Evolutionary conservation across 2,888 invertebrate species (phyloP), one percentile per base, ranked within the genome.

Genomic region (Platynereis dumerilii): DNA sequence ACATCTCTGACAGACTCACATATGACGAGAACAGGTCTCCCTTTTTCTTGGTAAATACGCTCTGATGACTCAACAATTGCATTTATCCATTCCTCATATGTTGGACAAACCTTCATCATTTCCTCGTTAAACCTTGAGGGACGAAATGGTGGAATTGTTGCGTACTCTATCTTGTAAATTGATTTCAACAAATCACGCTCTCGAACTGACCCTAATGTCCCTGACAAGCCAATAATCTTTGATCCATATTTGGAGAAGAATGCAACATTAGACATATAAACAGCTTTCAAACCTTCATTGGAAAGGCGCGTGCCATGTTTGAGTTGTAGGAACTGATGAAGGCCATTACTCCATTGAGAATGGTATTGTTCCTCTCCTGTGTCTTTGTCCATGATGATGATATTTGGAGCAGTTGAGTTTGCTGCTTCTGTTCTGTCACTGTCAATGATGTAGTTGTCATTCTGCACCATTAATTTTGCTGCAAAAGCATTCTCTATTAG

Each of bases 141-240:
- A 45, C 59, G 52, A 26, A 54, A 45, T 17, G 65, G 58, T 34
- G 73, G 73, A 10, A 73, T 63, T 15, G 56, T 44, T 12, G 63
- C n/a, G 44, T 63, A 56, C n/a, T 67, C 54, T 0, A 72, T 67
- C 3, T 57, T 34, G 45, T 66, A 70, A 5, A 58, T 52, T 28
- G 22, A 66, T 2, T 58, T 26, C 1, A 74, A 60, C 12, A 83
- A 71, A 20, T 78, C 70, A 58, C 78, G 72, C 66, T 83, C 83
- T 1, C 67, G 71, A 2, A 72, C 58, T 0, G 62, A 56, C 0
- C 73, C 73, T 10, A 73, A 59, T 17, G 73, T 73, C 0, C 73
- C 73, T 2, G 73, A 66, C 12, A 73, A 27, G 0, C 86, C 86
- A 65, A 76, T 79, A 15, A 72, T 48, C 15, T 64, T 56, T 7